Conservation (phyloP, 2,888 invertebrate species). For the Pandemis heparana region DNA sequence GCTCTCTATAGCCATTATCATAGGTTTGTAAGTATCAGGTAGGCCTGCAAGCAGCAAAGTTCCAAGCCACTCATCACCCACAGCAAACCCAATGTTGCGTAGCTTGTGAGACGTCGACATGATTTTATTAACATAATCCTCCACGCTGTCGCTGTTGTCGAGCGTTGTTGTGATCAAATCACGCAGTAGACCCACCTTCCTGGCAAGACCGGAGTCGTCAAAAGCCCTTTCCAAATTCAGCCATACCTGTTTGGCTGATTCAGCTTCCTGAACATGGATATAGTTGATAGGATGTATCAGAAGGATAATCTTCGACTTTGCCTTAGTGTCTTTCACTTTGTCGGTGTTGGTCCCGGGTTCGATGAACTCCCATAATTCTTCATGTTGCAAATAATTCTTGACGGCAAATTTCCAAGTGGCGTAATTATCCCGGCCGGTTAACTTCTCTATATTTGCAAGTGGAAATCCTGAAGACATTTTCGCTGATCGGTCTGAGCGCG, state of each 20-base stretch:
- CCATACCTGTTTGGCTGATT: slow-evolving; percentile 37
- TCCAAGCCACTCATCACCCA: slow-evolving; percentile 49
- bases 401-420: too few species aligned
- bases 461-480: too few species aligned
- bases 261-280: slow-evolving; percentile 25
- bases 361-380: too few species aligned
- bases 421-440: too few species aligned
- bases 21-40: slow-evolving; percentile 45
- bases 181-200: slow-evolving; percentile 44
- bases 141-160: slow-evolving; percentile 42
- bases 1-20: slow-evolving; percentile 45
- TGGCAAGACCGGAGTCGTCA: slow-evolving; percentile 41
- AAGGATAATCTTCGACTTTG: too few species aligned
- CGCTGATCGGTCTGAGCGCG: too few species aligned
- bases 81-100: slow-evolving; percentile 46
- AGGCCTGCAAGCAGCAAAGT: slow-evolving; percentile 46
- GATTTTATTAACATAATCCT: slow-evolving; percentile 47
- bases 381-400: too few species aligned
- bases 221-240: slow-evolving; percentile 34
- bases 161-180: slow-evolving; percentile 46
- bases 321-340: too few species aligned
- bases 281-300: too few species aligned
- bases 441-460: too few species aligned
- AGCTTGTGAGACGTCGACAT: slow-evolving; percentile 46
- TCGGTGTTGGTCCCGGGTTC: too few species aligned